Conservation (phyloP, 2,797 vertebrate genomes). For the Lophotriccus pileatus region DNA sequence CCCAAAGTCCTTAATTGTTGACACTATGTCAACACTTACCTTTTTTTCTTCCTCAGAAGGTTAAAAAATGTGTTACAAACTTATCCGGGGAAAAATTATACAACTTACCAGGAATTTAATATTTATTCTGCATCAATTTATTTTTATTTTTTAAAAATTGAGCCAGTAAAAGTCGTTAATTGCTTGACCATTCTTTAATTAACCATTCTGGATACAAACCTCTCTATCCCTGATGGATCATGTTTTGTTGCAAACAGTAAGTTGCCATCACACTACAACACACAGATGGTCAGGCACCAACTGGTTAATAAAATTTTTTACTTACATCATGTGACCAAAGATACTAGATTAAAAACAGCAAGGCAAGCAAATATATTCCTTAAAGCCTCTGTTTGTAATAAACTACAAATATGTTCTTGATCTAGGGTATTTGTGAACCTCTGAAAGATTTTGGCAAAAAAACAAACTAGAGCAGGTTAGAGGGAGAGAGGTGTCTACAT, state of each 20-base stretch:
- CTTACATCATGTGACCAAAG: neutral
- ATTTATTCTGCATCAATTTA: neutral
- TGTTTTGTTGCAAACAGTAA: neutral
- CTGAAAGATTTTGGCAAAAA: constrained; percentile 9
- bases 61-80: neutral
- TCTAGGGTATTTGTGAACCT: neutral
- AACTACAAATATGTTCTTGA: neutral
- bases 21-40: neutral
- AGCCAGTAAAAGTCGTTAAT: neutral
- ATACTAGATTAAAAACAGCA: neutral
- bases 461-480: constrained; percentile 6
- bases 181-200: neutral
- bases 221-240: neutral
- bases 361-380: neutral
- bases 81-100: neutral
- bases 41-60: neutral
- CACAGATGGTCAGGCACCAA: neutral
- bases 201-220: neutral
- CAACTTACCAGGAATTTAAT: neutral
- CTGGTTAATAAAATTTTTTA: constrained; percentile 4
- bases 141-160: neutral
- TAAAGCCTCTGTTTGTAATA: constrained; percentile 33
- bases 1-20: neutral
- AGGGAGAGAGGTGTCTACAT: neutral
- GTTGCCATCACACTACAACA: neutral